Evolutionary conservation across 2,113 vertebrate species (phyloP).

Genomic region (Psettodes erumei): DNA sequence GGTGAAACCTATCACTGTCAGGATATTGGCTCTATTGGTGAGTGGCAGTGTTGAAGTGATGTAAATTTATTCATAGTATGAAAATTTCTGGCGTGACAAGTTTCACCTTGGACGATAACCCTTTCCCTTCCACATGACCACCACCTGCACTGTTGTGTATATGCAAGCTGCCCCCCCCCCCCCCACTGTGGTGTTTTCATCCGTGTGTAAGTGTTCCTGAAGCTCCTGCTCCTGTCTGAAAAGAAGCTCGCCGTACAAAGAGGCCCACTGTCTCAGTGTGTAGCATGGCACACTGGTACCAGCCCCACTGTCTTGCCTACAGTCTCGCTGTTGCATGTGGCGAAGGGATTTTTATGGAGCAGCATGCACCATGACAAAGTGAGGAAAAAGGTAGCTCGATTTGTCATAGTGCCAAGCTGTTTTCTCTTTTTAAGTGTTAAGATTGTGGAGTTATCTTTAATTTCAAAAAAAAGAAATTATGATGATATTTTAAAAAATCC

Average conservation of each 20-base stretch:
- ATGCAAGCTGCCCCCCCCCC: slow-evolving; percentile 22
- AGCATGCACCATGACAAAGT: background rate
- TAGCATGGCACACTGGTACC: slow-evolving; percentile 66
- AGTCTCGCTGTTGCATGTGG: slow-evolving; percentile 35
- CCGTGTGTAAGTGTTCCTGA: slow-evolving; percentile 58
- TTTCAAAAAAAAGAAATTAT: background rate
- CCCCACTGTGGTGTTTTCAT: slow-evolving; percentile 53
- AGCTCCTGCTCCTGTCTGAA: slow-evolving; percentile 63
- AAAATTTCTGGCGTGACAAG: slow-evolving; percentile 50
- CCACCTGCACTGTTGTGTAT: slow-evolving; percentile 27
- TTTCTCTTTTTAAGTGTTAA: background rate
- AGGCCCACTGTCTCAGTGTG: slow-evolving; percentile 62
- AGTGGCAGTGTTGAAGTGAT: slow-evolving; percentile 52
- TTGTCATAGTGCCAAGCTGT: background rate
- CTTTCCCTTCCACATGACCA: slow-evolving; percentile 44
- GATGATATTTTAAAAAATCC: background rate
- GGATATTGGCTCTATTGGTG: slow-evolving; percentile 39
- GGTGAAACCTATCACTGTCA: slow-evolving; percentile 13
- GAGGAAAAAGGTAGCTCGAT: background rate
- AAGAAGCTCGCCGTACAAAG: slow-evolving; percentile 59
- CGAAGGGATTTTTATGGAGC: slow-evolving; percentile 21
- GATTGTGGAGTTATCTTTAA: background rate
- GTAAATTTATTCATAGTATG: slow-evolving; percentile 65
- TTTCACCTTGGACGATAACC: slow-evolving; percentile 58
- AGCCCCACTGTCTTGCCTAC: slow-evolving; percentile 45